phyloP scores from a whole-genome alignment of 2,888 invertebrate genomes.

The Drosophila fulvimacula region DNA sequence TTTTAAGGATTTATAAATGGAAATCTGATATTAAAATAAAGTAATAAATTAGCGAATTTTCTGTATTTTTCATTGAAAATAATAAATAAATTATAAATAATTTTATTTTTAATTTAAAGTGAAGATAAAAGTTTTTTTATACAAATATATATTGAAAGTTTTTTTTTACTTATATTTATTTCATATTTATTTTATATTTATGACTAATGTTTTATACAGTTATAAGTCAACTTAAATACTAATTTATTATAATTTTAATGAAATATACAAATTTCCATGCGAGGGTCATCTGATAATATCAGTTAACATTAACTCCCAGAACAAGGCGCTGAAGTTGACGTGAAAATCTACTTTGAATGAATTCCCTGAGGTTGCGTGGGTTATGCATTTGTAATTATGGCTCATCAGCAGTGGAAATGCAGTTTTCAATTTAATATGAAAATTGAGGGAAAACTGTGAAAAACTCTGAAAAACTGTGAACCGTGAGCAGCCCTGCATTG shows the following conservation, averaged over 20 bases:
- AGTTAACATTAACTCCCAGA: constrained; percentile 8
- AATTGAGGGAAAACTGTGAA: constrained; percentile 16
- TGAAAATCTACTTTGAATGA: constrained; percentile 41
- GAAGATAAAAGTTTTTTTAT: too few species aligned
- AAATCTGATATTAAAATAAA: too few species aligned
- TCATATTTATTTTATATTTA: too few species aligned
- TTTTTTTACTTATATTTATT: too few species aligned
- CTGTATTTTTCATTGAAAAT: too few species aligned
- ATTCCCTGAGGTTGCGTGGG: constrained; percentile 7
- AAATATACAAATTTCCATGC: not conserved
- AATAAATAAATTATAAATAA: not conserved
- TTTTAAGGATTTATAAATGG: too few species aligned
- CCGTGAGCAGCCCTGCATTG: too few species aligned
- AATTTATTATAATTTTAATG: not conserved
- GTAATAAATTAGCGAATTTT: too few species aligned
- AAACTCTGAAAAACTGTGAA: not conserved
- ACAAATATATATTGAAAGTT: too few species aligned
- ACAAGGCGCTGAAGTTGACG: constrained; percentile 26
- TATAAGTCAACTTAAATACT: not conserved
- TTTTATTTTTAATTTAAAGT: not conserved
- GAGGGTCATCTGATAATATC: constrained; percentile 2
- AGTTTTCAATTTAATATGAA: constrained; percentile 22
- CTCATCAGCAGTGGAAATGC: constrained; percentile 28
- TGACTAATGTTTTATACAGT: too few species aligned
- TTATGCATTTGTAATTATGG: constrained; percentile 35